Conservation (phyloP, 2,888 invertebrate genomes). For the Plagodis dolabraria region DNA sequence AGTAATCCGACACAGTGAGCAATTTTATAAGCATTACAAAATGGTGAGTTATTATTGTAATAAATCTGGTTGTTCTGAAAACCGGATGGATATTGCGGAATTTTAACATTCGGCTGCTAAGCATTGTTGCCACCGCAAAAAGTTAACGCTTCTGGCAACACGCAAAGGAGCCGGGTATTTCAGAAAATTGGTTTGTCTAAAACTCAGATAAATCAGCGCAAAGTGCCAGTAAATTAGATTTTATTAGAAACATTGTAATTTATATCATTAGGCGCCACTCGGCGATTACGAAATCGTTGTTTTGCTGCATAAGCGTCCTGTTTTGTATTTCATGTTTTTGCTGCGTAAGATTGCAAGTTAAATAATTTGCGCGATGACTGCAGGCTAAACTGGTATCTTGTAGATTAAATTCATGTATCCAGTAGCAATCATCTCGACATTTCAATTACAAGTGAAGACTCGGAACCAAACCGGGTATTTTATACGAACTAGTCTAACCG, state of each 20-base stretch:
- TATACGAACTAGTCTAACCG: constrained; percentile 12
- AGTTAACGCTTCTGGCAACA: constrained; percentile 28
- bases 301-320: neutral
- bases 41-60: constrained; percentile 45
- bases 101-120: constrained; percentile 23
- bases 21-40: constrained; percentile 45
- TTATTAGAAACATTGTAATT: constrained; percentile 21
- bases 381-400: constrained; percentile 45
- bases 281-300: neutral
- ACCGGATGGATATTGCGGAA: constrained; percentile 27
- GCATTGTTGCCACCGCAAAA: constrained; percentile 25
- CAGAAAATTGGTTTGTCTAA: constrained; percentile 33
- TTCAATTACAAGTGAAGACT: constrained; percentile 49
- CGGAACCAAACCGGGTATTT: constrained; percentile 9
- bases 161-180: constrained; percentile 26
- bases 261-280: constrained; percentile 8
- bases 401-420: constrained; percentile 51
- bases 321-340: neutral
- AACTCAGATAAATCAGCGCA: constrained; percentile 30
- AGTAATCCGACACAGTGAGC: constrained; percentile 24
- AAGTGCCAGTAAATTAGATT: constrained; percentile 26
- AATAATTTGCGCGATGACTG: constrained; percentile 28
- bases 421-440: constrained; percentile 51
- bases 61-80: constrained; percentile 42
- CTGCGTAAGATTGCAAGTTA: constrained; percentile 3